Base-by-base conservation (phyloP, 2,113 vertebrate species). In the Nibea albiflora region DNA sequence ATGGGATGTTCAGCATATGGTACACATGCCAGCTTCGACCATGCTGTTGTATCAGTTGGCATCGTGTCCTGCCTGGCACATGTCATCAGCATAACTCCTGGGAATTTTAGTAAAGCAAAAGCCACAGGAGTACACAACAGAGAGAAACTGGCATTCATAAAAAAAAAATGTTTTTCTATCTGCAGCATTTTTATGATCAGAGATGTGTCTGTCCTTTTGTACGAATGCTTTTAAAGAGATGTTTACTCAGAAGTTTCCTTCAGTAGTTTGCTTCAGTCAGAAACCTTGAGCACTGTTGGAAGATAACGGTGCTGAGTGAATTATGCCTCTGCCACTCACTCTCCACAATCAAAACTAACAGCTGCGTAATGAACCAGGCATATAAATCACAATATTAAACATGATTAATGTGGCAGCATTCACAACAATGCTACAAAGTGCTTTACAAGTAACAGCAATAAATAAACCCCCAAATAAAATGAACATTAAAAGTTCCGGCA, bases 311-410 rank as follows among this genome's bases (percentile, higher is more conserved):
- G 49, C 69, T 85, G 46, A 87, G 74, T 85, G 73, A 92, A 87
- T 88, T 70, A 82, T 66, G 28, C 52, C 52, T 78, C 68, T 22
- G 57, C 77, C 72, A 62, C 61, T 85, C 78, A 61, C 56, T 39
- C 74, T 68, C 42, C 56, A 42, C 54, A 80, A 53, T 82, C 63
- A 46, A 58, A 77, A 81, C 75, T 70, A 90, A 86, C 86, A 85
- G 82, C 77, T 82, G 80, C 88, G 81, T 80, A 87, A 87, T 87
- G 73, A 72, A 88, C 73, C 47, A 15, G 61, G 78, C 65, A n/a
- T 53, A 82, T 84, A 85, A 85, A 87, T 89, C 76, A 63, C 61
- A 83, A 80, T 46, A 83, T 85, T 86, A 86, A 73, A 80, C 5
- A 11, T 73, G 81, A 88, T 80, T 82, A 60, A 86, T 83, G 56